Conservation (phyloP, 2,113 vertebrate genomes). For the Narcine bancroftii region DNA sequence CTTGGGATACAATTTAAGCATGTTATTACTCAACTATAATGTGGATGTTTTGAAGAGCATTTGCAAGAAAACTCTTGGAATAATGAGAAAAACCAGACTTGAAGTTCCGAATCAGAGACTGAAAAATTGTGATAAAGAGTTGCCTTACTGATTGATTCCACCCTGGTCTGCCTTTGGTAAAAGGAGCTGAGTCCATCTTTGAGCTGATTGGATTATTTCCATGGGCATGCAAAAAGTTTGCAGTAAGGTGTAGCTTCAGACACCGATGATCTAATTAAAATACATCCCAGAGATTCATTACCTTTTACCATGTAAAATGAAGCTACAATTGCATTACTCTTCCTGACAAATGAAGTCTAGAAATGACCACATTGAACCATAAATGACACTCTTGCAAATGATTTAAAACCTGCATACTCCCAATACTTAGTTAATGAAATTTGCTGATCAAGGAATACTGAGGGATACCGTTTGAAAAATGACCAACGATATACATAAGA, state of each 20-base stretch:
- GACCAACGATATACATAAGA: background rate
- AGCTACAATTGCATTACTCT: background rate
- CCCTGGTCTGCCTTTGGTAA: background rate
- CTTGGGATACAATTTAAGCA: background rate
- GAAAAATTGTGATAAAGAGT: background rate
- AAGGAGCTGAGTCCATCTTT: background rate
- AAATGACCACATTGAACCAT: constrained; percentile 22
- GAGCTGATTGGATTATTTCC: background rate
- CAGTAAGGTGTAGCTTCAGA: background rate
- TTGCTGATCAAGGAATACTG: constrained; percentile 17
- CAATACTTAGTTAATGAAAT: constrained; percentile 33
- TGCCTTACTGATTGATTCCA: background rate
- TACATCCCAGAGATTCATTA: background rate
- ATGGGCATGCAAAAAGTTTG: background rate
- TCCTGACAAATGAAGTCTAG: constrained; percentile 20
- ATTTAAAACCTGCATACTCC: constrained; percentile 30
- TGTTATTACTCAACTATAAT: background rate
- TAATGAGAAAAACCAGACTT: background rate
- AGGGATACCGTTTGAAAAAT: constrained; percentile 10
- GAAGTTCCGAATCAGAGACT: background rate
- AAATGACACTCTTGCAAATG: background rate
- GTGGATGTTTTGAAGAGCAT: background rate
- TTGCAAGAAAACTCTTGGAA: background rate
- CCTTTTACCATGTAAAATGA: background rate
- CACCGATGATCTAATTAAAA: constrained; percentile 23